phyloP scores from a whole-genome alignment of 2,797 vertebrate genomes.

The Merluccius polli region DNA sequence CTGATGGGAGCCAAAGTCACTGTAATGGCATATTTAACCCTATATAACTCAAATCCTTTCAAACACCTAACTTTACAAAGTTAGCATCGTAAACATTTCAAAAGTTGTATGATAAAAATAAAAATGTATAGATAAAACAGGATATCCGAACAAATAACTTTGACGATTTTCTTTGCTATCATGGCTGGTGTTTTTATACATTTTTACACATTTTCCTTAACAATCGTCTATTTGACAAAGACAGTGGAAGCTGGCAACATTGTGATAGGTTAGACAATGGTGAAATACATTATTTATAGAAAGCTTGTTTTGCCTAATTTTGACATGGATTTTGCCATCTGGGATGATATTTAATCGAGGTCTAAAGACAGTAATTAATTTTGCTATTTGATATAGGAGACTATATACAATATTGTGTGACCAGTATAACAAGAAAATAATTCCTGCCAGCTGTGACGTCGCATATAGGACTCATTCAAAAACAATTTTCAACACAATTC shows the following conservation, averaged over 20 bases:
- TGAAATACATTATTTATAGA: background rate
- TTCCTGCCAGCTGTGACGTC: background rate
- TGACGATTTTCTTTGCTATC: no score
- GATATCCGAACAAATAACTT: no score
- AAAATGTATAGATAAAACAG: background rate
- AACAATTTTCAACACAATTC: background rate
- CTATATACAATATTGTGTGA: background rate
- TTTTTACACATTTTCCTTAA: background rate
- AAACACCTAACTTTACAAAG: background rate
- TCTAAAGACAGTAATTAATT: background rate
- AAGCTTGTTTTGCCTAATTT: background rate
- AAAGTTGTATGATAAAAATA: background rate
- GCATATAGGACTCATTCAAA: background rate
- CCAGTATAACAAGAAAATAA: background rate
- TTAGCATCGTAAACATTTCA: background rate
- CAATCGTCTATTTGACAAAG: background rate
- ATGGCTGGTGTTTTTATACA: background rate
- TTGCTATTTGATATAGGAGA: background rate
- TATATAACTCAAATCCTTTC: background rate
- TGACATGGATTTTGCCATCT: background rate
- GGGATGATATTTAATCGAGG: background rate
- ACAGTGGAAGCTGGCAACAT: background rate
- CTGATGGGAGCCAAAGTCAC: constrained; percentile 32
- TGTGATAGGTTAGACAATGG: background rate
- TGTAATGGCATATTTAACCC: constrained; percentile 40